A percentile compares a stretch with the other conserved stretches of the same genome.
These are phyloP conservation scores for Cryptomyrus ogoouensis DNA, from an alignment of 2,113 vertebrate genomes.

Conservation along the genomic window DNA sequence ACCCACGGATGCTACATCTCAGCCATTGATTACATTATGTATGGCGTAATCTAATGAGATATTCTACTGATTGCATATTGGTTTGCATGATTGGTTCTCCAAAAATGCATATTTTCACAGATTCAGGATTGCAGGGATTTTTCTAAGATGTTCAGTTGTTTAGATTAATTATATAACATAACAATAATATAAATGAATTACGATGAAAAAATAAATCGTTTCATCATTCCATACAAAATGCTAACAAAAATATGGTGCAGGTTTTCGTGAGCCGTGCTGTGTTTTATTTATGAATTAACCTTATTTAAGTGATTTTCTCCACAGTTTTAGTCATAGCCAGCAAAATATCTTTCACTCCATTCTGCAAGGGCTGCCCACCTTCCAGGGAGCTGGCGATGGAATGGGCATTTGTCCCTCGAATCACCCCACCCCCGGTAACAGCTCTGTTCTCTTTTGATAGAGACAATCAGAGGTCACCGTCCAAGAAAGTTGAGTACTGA, in stretches of 20 bases:
- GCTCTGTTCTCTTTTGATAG: not conserved
- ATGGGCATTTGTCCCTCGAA: not conserved
- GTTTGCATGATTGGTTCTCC: not conserved
- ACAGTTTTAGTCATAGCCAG: not conserved
- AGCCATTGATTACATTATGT: conserved; percentile 26
- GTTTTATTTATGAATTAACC: not conserved
- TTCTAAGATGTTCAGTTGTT: not conserved
- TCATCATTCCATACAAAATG: not conserved
- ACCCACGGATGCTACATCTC: not conserved
- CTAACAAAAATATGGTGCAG: not conserved
- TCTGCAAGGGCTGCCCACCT: not conserved
- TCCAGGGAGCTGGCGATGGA: not conserved
- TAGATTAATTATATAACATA: not conserved
- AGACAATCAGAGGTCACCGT: not conserved
- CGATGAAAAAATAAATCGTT: not conserved
- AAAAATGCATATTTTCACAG: conserved; percentile 8
- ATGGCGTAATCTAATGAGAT: conserved; percentile 20
- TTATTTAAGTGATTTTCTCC: not conserved
- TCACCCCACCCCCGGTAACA: not conserved
- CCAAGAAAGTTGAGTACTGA: not conserved
- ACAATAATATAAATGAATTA: not conserved
- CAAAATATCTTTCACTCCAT: not conserved
- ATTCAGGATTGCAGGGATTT: not conserved
- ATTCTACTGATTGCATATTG: conserved; percentile 21
- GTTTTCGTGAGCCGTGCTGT: not conserved